Evolutionary conservation across 2,797 vertebrate genomes (phyloP).

Genomic region (Sphaeramia orbicularis): DNA sequence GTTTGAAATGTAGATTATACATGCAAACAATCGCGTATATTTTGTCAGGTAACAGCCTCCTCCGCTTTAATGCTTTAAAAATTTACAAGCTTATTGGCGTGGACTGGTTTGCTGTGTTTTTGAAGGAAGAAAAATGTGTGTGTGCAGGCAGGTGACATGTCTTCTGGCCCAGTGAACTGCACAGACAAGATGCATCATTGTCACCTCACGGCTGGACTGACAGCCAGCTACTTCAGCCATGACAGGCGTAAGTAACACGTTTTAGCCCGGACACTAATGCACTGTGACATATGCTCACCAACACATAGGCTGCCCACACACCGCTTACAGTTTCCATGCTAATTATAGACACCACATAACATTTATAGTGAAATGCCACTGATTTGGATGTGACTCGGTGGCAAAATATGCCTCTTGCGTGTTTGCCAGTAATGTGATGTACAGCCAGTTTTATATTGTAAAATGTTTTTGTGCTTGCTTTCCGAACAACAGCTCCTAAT

Average conservation of each 20-base stretch:
- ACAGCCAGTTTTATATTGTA: constrained; percentile 4
- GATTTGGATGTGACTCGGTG: constrained; percentile 32
- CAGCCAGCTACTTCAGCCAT: constrained; percentile 70
- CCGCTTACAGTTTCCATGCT: constrained; percentile 56
- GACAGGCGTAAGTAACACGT: constrained; percentile 84
- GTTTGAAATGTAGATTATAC: neutral
- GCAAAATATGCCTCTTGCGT: constrained; percentile 11
- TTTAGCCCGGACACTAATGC: constrained; percentile 76
- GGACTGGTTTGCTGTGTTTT: constrained; percentile 6
- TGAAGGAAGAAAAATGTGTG: neutral
- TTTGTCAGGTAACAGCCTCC: constrained; percentile 10
- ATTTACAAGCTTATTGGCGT: constrained; percentile 10
- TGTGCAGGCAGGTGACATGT: constrained; percentile 73
- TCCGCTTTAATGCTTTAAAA: constrained; percentile 4
- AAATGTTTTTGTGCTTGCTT: constrained; percentile 20
- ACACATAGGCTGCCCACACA: constrained; percentile 66
- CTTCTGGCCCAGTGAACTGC: constrained; percentile 77
- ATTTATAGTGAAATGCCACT: constrained; percentile 27
- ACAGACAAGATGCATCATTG: constrained; percentile 80
- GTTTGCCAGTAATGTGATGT: constrained; percentile 15
- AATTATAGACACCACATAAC: constrained; percentile 51
- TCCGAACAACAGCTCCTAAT: constrained; percentile 7
- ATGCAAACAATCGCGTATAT: constrained; percentile 8
- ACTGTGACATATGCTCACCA: constrained; percentile 75
- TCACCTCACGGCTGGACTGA: constrained; percentile 74